Base-by-base conservation (phyloP, 2,888 invertebrate species). In the Sabatieria punctata region DNA sequence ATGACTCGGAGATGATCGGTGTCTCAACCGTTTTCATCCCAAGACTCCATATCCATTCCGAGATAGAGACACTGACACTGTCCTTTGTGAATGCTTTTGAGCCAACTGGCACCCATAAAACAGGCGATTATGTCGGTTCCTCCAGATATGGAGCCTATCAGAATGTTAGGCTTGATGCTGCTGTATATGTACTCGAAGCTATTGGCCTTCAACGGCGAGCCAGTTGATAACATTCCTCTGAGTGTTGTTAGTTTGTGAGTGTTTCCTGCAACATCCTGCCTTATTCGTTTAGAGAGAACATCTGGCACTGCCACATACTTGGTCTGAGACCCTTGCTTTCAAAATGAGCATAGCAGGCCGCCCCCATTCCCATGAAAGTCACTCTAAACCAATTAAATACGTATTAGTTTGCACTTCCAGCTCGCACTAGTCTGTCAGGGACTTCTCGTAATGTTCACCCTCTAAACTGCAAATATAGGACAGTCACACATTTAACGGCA, bases 121-220 rank as follows among this genome's bases (percentile, higher is more conserved):
- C 73, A 74, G 6, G 72, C 72, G 49, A 74, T 71, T 41, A 75
- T 74, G 56, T 75, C 75, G 4, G 74, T 75, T 2, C 75, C 75
- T 47, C 74, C 74, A 66, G 58, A 50, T 57, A 71, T 72, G 4
- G 72, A 71, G 21, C 69, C 72, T 2, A 73, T 62, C 2, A 71
- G 51, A 1, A 73, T 48, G 53, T 72, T 66, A 22, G 56, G 49
- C 54, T 73, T 73, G 35, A 75, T 66, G 44, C 69, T 60, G n/a
- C 59, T 59, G 58, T 74, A 74, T 13, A 75, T 71, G 60, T 71
- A 75, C 22, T 72, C 69, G 59, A 69, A 75, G 23, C 68, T 68
- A 50, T 69, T 65, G 4, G 71, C 68, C 51, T 69, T 70, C 27
- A 75, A 60, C 1, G 74, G 74, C 2, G 72, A 71, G 2, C 73